These are phyloP conservation scores for Scomber scombrus DNA, from an alignment of 2,113 vertebrate genomes.

Conservation along the genomic window DNA sequence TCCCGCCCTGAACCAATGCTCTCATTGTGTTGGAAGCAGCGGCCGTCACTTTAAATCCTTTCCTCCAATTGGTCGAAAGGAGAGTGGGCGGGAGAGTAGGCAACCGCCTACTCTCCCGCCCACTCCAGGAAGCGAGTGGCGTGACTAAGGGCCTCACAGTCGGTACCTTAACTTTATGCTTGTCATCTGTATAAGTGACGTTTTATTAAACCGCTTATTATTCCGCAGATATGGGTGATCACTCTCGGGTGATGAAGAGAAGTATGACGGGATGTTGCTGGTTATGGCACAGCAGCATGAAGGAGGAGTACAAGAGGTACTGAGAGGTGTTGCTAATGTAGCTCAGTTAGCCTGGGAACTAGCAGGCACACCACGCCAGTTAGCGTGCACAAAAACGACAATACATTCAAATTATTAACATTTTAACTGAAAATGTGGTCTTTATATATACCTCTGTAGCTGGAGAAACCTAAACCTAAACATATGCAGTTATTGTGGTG, in stretches of 20 bases:
- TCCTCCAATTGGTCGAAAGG: constrained; percentile 32
- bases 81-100: constrained; percentile 9
- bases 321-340: constrained; percentile 18
- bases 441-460: too few relatives aligned
- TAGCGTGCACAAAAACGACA: fast-evolving
- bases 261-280: constrained; percentile 94
- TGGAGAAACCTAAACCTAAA: fast-evolving
- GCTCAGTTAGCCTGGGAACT: constrained; percentile 31
- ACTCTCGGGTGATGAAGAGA: constrained; percentile 92
- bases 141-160: constrained; percentile 42
- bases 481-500: fast-evolving
- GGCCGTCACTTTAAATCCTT: constrained; percentile 9
- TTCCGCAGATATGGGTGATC: constrained; percentile 77
- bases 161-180: not conserved
- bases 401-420: not conserved
- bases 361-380: not conserved
- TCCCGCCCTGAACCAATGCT: not conserved
- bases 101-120: too few relatives aligned
- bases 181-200: not conserved
- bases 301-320: constrained; percentile 95
- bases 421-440: not conserved
- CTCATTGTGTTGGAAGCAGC: constrained; percentile 27
- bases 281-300: constrained; percentile 98
- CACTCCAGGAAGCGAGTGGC: constrained; percentile 75
- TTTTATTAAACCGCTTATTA: not conserved